Base-by-base conservation (phyloP, 2,113 vertebrate genomes). In the Oreocharis arfaki region DNA sequence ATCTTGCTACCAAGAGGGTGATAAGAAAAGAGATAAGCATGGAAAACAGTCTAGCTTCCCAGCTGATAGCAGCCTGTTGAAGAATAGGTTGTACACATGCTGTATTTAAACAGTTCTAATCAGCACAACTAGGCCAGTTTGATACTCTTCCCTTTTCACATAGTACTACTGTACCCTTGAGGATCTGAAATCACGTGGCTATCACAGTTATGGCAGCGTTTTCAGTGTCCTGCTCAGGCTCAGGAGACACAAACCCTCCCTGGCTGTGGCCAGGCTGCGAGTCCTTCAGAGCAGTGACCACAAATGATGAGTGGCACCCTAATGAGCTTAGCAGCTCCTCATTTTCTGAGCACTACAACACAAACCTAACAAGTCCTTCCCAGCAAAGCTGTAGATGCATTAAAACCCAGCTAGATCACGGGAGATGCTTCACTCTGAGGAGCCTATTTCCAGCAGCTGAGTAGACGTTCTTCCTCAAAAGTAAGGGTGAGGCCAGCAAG, bases 71-170 rank as follows among this genome's bases (percentile, higher is more conserved):
- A 88, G 44, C 65, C 61, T 91, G 60, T 5, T 92, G 78, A 95
- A 87, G 89, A 95, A 79, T 56, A 84, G 70, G 76, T 37, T 64
- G 95, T 75, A 81, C 55, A 90, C 64, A 77, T 13, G 68, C 37
- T 84, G 87, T 93, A 92, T 95, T 97, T 91, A 86, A 94, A 93
- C 85, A 94, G 71, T 41, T 84, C 71, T 94, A 81, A 94, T 93
- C 93, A 93, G 83, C 70, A 87, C 46, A 93, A 80, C 49, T 65
- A 88, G 82, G 71, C 68, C 64, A 86, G 33, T 64, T 52, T 78
- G 90, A 90, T 90, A 90, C 41, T 87, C 3, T 81, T 88, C 41
- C 53, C 78, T 74, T 91, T 87, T 84, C 49, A 71, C 18, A 4
- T 16, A 85, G 65, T 24, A 63, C 61, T 79, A 41, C 84, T 82